A percentile compares a stretch with the other conserved stretches of the same genome.
Evolutionary conservation across 2,888 invertebrate genomes (phyloP).

Genomic region (Aphodius sticticus): DNA sequence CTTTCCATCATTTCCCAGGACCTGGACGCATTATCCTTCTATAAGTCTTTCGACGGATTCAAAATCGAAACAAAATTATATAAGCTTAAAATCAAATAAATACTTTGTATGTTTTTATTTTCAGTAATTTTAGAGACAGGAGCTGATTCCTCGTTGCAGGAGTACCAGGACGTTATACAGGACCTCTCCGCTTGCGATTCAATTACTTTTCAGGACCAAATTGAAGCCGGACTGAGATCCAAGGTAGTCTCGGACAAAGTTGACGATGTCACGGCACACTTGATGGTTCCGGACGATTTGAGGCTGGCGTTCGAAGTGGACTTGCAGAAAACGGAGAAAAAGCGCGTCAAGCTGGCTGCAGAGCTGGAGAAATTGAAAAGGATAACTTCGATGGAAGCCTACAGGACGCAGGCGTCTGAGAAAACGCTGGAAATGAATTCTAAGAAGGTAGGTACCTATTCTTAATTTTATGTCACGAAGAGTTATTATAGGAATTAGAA

Average conservation of each 20-base stretch:
- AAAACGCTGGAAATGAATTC: slow-evolving; percentile 51
- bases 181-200: slow-evolving; percentile 50
- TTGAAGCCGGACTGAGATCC: slow-evolving; percentile 11
- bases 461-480: not conserved
- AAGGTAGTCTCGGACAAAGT: slow-evolving; percentile 47
- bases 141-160: slow-evolving; percentile 18
- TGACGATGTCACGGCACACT: slow-evolving; percentile 48
- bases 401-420: slow-evolving; percentile 50
- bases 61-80: too few relatives aligned
- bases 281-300: slow-evolving; percentile 52
- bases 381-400: slow-evolving; percentile 50
- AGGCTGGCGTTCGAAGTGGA: slow-evolving; percentile 49
- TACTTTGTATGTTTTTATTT: slow-evolving; percentile 5
- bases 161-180: slow-evolving; percentile 46
- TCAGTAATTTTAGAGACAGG: slow-evolving; percentile 29
- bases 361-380: slow-evolving; percentile 54
- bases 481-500: too few relatives aligned
- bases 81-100: not conserved
- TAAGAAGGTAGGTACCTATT: slow-evolving; percentile 52
- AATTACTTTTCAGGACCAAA: slow-evolving; percentile 37
- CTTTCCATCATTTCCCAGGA: not conserved
- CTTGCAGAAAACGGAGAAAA: slow-evolving; percentile 50
- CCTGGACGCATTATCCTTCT: slow-evolving; percentile 11
- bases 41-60: not conserved
- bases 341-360: slow-evolving; percentile 52